These are phyloP conservation scores for Taenioides sp. DNA, from an alignment of 2,797 vertebrate species.

Conservation along the genomic window DNA sequence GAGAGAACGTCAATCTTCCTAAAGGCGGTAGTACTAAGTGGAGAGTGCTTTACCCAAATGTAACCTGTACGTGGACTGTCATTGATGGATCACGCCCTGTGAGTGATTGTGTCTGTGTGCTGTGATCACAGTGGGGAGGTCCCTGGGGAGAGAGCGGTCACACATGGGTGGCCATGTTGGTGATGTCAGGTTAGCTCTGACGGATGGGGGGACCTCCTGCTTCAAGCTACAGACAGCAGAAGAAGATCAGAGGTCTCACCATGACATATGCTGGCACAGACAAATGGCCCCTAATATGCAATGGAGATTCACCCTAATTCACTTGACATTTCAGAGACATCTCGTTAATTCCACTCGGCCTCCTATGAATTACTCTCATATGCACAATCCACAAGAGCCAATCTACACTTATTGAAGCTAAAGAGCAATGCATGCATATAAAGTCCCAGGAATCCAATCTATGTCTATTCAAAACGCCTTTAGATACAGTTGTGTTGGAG, in stretches of 20 bases:
- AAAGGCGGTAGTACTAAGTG: background rate
- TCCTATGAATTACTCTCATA: conserved; percentile 42
- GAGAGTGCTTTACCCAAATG: conserved; percentile 16
- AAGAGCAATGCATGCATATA: background rate
- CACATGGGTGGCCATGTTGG: conserved; percentile 23
- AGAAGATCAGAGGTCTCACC: conserved; percentile 36
- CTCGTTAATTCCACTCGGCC: conserved; percentile 58
- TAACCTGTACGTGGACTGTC: conserved; percentile 43
- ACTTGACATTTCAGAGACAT: conserved; percentile 68
- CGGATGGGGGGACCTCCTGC: conserved; percentile 49
- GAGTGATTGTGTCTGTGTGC: conserved; percentile 15
- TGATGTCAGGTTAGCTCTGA: conserved; percentile 50
- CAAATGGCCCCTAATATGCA: conserved; percentile 65
- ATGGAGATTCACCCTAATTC: conserved; percentile 63
- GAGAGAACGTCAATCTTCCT: conserved; percentile 1
- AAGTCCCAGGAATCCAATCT: background rate
- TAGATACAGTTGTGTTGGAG: background rate
- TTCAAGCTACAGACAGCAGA: conserved; percentile 25
- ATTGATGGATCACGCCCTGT: conserved; percentile 58
- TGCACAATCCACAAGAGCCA: conserved; percentile 28
- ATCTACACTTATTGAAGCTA: conserved; percentile 10
- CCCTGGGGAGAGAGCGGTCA: conserved; percentile 35
- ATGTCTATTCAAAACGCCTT: background rate
- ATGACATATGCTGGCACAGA: conserved; percentile 31
- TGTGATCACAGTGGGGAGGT: conserved; percentile 25